Percentiles rank a stretch among this genome's conserved stretches.
Conservation (phyloP, 1,140 invertebrate genomes). For the Aphaenogaster rudis region DNA sequence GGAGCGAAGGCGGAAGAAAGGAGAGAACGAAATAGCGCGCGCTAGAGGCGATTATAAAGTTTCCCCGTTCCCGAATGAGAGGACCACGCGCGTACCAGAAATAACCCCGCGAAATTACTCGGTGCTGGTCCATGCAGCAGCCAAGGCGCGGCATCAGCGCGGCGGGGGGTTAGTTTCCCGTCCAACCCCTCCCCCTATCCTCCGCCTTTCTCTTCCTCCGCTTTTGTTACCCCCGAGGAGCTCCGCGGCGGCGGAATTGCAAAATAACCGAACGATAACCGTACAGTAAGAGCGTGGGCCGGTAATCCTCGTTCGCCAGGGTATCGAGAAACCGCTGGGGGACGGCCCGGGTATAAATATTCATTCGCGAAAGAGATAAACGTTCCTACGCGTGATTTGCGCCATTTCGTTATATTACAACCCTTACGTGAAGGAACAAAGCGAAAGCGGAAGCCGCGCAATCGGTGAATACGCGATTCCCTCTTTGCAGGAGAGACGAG, state of each 20-base stretch:
- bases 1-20: conserved; percentile 14
- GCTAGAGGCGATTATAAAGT: conserved; percentile 74
- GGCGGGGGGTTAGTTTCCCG: conserved; percentile 24
- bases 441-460: background rate
- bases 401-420: background rate
- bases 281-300: background rate
- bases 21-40: conserved; percentile 26
- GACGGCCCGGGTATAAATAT: conserved; percentile 80
- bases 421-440: background rate
- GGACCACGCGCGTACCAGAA: conserved; percentile 69
- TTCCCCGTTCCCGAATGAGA: conserved; percentile 73
- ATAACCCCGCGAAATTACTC: conserved; percentile 77
- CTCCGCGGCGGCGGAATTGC: conserved; percentile 65
- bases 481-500: background rate
- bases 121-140: conserved; percentile 15
- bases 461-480: background rate
- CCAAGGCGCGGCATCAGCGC: conserved; percentile 15
- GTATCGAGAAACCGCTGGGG: conserved; percentile 38
- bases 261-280: conserved; percentile 61
- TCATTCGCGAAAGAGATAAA: conserved; percentile 81
- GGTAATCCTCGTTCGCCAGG: conserved; percentile 25
- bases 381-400: conserved; percentile 68
- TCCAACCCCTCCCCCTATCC: conserved; percentile 1
- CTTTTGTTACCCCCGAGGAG: background rate
- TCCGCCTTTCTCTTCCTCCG: background rate